These are phyloP conservation scores for Melanotaenia boesemani DNA, from an alignment of 2,797 vertebrate genomes.

Conservation along the genomic window DNA sequence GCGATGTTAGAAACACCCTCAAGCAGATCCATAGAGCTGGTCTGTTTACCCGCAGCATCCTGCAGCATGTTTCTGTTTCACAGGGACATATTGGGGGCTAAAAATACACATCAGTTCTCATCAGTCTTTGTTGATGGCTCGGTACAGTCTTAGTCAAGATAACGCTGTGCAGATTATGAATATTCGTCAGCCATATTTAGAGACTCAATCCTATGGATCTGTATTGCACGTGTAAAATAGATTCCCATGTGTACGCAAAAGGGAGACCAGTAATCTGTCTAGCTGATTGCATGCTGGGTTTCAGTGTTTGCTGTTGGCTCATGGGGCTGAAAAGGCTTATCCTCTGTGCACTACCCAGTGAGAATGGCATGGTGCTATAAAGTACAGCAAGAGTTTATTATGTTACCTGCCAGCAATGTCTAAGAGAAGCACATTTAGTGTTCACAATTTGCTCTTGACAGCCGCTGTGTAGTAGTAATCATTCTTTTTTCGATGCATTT, in stretches of 20 bases:
- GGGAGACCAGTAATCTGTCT: slow-evolving; percentile 41
- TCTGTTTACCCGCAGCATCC: slow-evolving; percentile 7
- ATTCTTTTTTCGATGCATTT: neutral
- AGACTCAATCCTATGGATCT: slow-evolving; percentile 16
- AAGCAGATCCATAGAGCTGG: neutral
- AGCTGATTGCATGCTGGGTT: slow-evolving; percentile 39
- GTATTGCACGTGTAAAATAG: slow-evolving; percentile 5
- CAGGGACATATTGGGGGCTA: slow-evolving; percentile 28
- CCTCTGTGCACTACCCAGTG: neutral
- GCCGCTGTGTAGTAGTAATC: neutral
- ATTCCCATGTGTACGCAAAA: neutral
- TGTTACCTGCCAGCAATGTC: neutral
- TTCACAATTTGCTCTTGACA: neutral
- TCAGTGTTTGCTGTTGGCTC: slow-evolving; percentile 43
- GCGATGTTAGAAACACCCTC: neutral
- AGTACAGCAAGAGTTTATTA: neutral
- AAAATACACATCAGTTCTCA: slow-evolving; percentile 35
- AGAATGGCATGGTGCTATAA: slow-evolving; percentile 1
- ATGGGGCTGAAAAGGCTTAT: slow-evolving; percentile 25
- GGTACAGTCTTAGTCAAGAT: slow-evolving; percentile 43
- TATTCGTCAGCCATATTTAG: slow-evolving; percentile 28
- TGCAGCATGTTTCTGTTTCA: slow-evolving; percentile 8
- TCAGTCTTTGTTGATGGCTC: slow-evolving; percentile 40
- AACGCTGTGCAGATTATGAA: slow-evolving; percentile 41
- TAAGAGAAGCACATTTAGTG: neutral